These are phyloP conservation scores for Scrobipalpa costella DNA, from an alignment of 2,888 invertebrate genomes.

Conservation along the genomic window DNA sequence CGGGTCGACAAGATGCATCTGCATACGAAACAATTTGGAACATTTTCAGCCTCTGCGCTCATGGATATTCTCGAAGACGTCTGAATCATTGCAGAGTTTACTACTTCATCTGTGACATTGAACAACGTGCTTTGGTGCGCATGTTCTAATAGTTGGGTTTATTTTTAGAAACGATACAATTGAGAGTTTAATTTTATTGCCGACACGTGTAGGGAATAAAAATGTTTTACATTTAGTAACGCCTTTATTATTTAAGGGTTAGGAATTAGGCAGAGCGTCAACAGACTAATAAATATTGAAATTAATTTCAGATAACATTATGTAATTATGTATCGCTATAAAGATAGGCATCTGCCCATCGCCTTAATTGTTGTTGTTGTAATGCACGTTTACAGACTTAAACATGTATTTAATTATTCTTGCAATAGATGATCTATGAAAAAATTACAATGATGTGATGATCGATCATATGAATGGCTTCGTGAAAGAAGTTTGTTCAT, in stretches of 20 bases:
- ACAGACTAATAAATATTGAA: no score
- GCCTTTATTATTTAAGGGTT: background rate
- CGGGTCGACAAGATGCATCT: background rate
- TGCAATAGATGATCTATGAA: constrained; percentile 47
- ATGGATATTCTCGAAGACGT: background rate
- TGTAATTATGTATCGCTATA: no score
- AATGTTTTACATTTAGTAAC: background rate
- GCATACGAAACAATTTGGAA: background rate
- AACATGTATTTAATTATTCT: background rate
- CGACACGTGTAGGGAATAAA: background rate
- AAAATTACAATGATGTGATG: constrained; percentile 28
- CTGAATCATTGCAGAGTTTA: constrained; percentile 7
- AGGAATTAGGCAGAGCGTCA: background rate
- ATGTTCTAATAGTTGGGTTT: constrained; percentile 2
- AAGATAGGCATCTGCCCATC: background rate
- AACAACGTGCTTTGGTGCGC: constrained; percentile 15
- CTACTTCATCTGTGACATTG: constrained; percentile 11
- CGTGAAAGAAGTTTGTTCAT: constrained; percentile 69
- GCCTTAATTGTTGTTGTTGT: background rate
- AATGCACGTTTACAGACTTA: background rate
- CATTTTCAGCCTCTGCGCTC: background rate
- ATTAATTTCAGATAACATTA: background rate
- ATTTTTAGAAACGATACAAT: constrained; percentile 7
- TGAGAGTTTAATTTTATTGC: constrained; percentile 11
- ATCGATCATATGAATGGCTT: constrained; percentile 43